phyloP scores from a whole-genome alignment of 2,888 invertebrate species.

The Idaea dimidiata region DNA sequence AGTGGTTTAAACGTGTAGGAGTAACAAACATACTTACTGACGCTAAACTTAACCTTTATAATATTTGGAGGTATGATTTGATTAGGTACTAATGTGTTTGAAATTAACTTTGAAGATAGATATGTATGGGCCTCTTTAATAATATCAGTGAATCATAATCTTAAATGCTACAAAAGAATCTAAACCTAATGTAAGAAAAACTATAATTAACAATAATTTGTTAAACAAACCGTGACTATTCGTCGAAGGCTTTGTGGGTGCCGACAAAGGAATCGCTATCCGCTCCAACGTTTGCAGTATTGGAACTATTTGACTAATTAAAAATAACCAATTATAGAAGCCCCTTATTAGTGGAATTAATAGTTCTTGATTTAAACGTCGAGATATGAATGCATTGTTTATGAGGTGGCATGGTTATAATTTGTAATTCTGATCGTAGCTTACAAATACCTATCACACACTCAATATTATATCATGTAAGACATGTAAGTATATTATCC shows the following conservation, averaged over 20 bases:
- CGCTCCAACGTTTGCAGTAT: slow-evolving; percentile 26
- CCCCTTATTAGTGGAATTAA: slow-evolving; percentile 1
- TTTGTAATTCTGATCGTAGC: background rate
- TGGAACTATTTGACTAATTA: slow-evolving; percentile 26
- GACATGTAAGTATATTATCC: too few relatives aligned
- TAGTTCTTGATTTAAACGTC: background rate
- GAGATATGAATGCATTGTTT: background rate
- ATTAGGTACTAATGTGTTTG: too few relatives aligned
- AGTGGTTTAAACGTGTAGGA: too few relatives aligned
- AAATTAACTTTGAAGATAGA: too few relatives aligned
- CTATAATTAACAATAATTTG: slow-evolving; percentile 70
- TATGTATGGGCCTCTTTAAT: slow-evolving; percentile 13
- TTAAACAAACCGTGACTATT: slow-evolving; percentile 62
- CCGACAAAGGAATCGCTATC: slow-evolving; percentile 50
- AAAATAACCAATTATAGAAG: slow-evolving; percentile 13
- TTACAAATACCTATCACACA: background rate
- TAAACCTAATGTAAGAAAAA: slow-evolving; percentile 43
- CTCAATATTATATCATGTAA: background rate
- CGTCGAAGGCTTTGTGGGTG: slow-evolving; percentile 50
- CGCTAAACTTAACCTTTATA: too few relatives aligned
- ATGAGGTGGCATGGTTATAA: background rate
- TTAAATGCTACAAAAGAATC: slow-evolving; percentile 29
- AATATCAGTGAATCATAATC: slow-evolving; percentile 27
- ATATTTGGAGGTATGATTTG: too few relatives aligned
- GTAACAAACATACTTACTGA: too few relatives aligned